Percentiles rank a stretch among this genome's conserved stretches.
These are phyloP conservation scores for Drosophila elegans DNA, from an alignment of 1,140 invertebrate species.

Conservation along the genomic window DNA sequence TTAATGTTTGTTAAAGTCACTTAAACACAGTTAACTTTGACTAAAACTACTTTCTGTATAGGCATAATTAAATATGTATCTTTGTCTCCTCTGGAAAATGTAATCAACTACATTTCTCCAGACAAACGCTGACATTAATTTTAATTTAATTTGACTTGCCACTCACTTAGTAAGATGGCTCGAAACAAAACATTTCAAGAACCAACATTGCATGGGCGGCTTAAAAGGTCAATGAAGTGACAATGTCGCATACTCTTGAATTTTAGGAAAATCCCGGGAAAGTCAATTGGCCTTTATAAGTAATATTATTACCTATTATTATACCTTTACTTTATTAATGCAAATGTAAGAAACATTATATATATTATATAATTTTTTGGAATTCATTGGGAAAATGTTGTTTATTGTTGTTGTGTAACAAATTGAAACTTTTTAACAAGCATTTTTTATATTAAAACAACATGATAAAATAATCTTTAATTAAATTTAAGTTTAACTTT, in stretches of 20 bases:
- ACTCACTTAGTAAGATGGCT: conserved; percentile 55
- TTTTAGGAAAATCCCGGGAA: not conserved
- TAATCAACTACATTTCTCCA: conserved; percentile 8
- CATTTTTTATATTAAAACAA: no score
- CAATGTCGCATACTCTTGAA: conserved; percentile 17
- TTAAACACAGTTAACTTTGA: no score
- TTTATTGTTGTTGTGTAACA: no score
- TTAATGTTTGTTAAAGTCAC: no score
- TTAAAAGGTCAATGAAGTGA: conserved; percentile 37
- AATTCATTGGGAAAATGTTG: no score
- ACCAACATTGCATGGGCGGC: conserved; percentile 24
- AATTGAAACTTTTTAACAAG: no score
- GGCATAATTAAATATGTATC: not conserved
- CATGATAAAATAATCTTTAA: no score
- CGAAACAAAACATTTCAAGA: conserved; percentile 41
- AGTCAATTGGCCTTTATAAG: no score
- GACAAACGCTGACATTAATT: conserved; percentile 40
- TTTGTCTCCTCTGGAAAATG: not conserved
- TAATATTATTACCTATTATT: no score
- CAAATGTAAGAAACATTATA: no score
- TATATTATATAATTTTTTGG: no score
- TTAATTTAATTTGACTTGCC: conserved; percentile 53
- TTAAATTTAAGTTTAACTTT: not conserved
- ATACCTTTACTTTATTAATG: no score
- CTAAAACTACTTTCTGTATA: not conserved